Evolutionary conservation across 2,797 vertebrate species (phyloP).

Genomic region (Anniella stebbinsi): DNA sequence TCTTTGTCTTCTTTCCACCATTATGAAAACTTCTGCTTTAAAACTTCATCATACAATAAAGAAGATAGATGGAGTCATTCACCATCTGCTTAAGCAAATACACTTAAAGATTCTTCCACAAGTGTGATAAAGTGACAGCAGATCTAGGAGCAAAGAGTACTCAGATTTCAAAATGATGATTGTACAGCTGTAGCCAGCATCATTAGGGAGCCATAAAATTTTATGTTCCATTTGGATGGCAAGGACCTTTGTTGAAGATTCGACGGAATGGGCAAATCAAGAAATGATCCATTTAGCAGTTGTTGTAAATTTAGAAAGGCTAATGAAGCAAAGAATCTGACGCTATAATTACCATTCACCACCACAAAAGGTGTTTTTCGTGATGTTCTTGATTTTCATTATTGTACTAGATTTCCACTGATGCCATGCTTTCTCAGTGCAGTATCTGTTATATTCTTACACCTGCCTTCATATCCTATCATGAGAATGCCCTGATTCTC

Average conservation of each 20-base stretch:
- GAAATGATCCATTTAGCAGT: constrained; percentile 64
- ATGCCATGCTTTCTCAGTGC: constrained; percentile 29
- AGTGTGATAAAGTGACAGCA: constrained; percentile 71
- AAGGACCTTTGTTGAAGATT: constrained; percentile 68
- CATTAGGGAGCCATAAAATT: constrained; percentile 76
- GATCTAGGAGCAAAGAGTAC: constrained; percentile 64
- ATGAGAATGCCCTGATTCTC: not conserved
- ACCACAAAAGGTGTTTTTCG: constrained; percentile 25
- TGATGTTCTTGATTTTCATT: constrained; percentile 34
- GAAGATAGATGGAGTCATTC: constrained; percentile 72
- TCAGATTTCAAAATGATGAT: constrained; percentile 73
- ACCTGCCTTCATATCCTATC: not conserved
- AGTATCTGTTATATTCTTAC: not conserved
- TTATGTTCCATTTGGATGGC: constrained; percentile 66
- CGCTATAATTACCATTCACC: constrained; percentile 66
- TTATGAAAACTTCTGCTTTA: constrained; percentile 67
- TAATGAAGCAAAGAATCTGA: constrained; percentile 59
- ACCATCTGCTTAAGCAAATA: constrained; percentile 81
- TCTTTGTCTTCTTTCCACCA: constrained; percentile 55
- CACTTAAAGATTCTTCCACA: constrained; percentile 73
- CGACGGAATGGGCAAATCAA: constrained; percentile 65
- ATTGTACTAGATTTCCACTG: constrained; percentile 40
- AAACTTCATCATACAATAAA: constrained; percentile 74
- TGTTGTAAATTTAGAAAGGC: constrained; percentile 67
- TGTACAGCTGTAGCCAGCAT: constrained; percentile 67